phyloP scores from a whole-genome alignment of 2,888 invertebrate genomes.

The Callyntrura guangdongensis region DNA sequence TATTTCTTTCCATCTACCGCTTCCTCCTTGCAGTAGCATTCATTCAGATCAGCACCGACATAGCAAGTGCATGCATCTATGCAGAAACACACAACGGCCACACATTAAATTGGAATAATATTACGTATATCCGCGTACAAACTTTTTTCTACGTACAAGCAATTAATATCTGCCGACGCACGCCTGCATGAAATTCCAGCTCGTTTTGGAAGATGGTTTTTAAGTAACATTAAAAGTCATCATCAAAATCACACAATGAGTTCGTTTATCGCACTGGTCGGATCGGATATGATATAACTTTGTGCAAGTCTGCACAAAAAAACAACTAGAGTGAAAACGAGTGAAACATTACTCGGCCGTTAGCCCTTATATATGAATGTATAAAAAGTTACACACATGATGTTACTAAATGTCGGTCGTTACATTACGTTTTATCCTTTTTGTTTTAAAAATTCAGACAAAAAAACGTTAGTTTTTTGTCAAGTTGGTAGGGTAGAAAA shows the following conservation, averaged over 20 bases:
- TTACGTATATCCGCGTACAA: not conserved
- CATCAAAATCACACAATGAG: conserved; percentile 51
- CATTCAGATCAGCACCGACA: not conserved
- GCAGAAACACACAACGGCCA: not conserved
- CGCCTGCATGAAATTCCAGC: conserved; percentile 47
- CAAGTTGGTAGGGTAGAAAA: no score
- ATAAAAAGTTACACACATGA: conserved; percentile 19
- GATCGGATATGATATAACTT: conserved; percentile 2
- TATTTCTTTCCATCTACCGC: conserved; percentile 47
- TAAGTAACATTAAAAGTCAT: conserved; percentile 53
- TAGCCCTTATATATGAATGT: conserved; percentile 29
- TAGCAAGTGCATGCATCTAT: conserved; percentile 25
- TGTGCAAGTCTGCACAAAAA: conserved; percentile 15
- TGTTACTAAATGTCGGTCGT: conserved; percentile 35
- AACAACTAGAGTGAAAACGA: conserved; percentile 20
- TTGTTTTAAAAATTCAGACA: not conserved
- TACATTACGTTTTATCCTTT: conserved; percentile 31
- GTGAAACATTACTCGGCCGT: conserved; percentile 47
- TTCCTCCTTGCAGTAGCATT: conserved; percentile 19
- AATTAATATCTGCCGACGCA: conserved; percentile 57
- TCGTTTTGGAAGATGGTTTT: conserved; percentile 29
- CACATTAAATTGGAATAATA: not conserved
- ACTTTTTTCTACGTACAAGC: not conserved
- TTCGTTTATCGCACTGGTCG: conserved; percentile 27
- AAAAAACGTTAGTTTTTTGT: no score